A percentile compares a stretch with the other conserved stretches of the same genome.
Conservation (phyloP, 2,888 invertebrate genomes). For the Sminthurides aquaticus region DNA sequence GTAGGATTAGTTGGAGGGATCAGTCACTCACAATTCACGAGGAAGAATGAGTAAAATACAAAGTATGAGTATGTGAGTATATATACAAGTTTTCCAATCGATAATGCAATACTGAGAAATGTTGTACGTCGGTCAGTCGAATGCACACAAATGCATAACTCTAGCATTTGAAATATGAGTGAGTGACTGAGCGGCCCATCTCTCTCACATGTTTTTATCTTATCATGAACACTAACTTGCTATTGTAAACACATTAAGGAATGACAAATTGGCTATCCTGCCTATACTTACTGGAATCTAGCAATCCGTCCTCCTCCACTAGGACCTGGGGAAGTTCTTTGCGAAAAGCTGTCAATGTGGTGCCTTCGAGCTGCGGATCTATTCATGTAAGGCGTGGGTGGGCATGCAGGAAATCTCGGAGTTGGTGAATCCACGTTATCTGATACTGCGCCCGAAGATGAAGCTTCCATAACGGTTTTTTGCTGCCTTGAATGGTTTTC, state of each 20-base stretch:
- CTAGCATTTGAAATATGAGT: no score
- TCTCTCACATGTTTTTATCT: no score
- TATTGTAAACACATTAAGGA: constrained; percentile 2
- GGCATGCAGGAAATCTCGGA: constrained; percentile 40
- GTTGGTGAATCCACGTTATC: constrained; percentile 11
- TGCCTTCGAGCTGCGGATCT: constrained; percentile 44
- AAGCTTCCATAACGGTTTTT: not conserved
- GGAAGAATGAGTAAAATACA: no score
- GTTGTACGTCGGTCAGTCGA: no score
- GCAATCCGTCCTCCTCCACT: not conserved
- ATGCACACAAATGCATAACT: no score
- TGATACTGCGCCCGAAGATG: not conserved
- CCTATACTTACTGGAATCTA: not conserved
- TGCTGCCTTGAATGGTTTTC: not conserved
- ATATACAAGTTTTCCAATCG: no score
- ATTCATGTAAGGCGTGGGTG: constrained; percentile 42
- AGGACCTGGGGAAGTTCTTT: not conserved
- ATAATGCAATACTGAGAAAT: no score
- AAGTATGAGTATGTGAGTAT: no score
- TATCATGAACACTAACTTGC: not conserved
- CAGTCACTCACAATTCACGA: no score
- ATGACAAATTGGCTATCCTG: not conserved
- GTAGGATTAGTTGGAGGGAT: no score
- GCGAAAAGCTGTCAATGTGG: constrained; percentile 6
- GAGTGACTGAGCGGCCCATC: no score